phyloP scores from a whole-genome alignment of 2,113 vertebrate genomes.

The Pipa parva region DNA sequence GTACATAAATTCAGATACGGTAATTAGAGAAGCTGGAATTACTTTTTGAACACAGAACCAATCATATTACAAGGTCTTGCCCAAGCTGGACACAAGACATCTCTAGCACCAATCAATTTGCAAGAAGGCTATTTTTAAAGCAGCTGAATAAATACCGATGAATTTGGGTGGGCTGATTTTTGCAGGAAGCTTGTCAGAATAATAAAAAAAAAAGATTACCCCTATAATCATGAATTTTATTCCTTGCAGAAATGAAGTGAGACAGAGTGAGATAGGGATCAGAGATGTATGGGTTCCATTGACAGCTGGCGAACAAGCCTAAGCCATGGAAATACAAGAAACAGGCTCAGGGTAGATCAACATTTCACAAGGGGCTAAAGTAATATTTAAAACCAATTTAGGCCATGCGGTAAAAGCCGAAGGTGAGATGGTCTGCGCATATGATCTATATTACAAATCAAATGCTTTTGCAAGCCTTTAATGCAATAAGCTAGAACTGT shows the following conservation, averaged over 20 bases:
- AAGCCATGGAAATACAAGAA: conserved; percentile 32
- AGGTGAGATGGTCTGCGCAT: conserved; percentile 20
- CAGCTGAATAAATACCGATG: conserved; percentile 3
- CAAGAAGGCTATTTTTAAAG: not conserved
- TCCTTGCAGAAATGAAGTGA: conserved; percentile 29
- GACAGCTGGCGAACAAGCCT: conserved; percentile 38
- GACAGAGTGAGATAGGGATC: conserved; percentile 31
- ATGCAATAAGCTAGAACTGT: conserved; percentile 37
- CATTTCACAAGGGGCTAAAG: conserved; percentile 40
- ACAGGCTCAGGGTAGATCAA: conserved; percentile 34
- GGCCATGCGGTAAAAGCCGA: conserved; percentile 29
- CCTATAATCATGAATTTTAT: conserved; percentile 33
- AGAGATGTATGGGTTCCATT: conserved; percentile 35
- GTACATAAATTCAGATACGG: no score
- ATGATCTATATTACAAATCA: conserved; percentile 40
- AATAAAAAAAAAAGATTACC: no score
- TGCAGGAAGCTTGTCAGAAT: conserved; percentile 4
- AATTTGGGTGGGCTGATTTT: not conserved
- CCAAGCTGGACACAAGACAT: not conserved
- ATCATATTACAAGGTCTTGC: not conserved
- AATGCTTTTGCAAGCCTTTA: conserved; percentile 24
- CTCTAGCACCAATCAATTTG: not conserved
- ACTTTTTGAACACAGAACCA: not conserved
- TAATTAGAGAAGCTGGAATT: no score
- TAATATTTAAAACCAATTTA: conserved; percentile 43